Base-by-base conservation (phyloP, 2,113 vertebrate species). In the Ceuthmochares aereus region DNA sequence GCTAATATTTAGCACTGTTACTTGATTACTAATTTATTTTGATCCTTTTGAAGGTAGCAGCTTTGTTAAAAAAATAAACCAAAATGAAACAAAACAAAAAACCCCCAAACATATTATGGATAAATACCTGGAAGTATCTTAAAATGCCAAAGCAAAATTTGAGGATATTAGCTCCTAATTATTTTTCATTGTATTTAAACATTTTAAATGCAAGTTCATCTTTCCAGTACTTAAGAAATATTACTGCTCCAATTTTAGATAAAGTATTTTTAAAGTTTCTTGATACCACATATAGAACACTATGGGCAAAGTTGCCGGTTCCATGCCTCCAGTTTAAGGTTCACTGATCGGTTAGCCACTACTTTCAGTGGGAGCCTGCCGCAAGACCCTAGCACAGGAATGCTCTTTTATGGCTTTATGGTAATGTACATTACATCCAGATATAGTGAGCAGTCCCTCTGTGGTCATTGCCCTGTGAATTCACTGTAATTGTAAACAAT, bases 401-500 rank as follows among this genome's bases (percentile, higher is more conserved):
- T 0, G 0, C 67, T 91, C 76, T 63, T 60, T 62, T 58, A 52
- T 6, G 14, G 79, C 76, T 86, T 91, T 55, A 84, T 85, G 83
- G 79, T 72, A 77, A 95, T 42, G 67, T 78, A 63, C 64, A 66
- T 84, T 74, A 54, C 92, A 94, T 51, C 32, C 56, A 80, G 91
- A 70, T 74, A 72, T 21, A 93, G 78, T 8, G 62, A 95, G 93
- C 64, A 96, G 84, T 79, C 60, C 56, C 91, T 94, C 88, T 67
- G 76, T 69, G 84, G 92, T 79, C 73, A 83, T 64, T 89, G 89
- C 85, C 86, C 87, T 97, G 95, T 91, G 81, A 96, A 96, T 93
- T 86, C 73, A 19, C 89, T 90, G 70, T 91, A 90, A 95, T 94
- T 95, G 69, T 95, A 90, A 96, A 94, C 93, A 96, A 83, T 95